Conservation (phyloP, 2,888 invertebrate species). For the Elegia similella region DNA sequence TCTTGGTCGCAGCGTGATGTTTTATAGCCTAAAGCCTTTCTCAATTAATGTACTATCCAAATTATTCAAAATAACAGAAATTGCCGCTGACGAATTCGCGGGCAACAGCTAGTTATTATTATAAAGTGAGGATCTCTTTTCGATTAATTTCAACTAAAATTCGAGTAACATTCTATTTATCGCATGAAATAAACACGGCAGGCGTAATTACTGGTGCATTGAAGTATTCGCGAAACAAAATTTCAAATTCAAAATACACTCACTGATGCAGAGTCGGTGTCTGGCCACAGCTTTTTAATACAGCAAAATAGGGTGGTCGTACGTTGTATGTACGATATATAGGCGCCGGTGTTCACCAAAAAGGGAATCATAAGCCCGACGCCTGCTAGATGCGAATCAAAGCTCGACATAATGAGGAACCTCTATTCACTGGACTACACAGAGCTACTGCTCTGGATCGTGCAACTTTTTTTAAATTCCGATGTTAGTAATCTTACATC, state of each 20-base stretch:
- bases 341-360: constrained; percentile 54
- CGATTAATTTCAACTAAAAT: neutral
- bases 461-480: too few relatives aligned
- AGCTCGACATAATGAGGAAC: constrained; percentile 64
- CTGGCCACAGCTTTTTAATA: constrained; percentile 79
- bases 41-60: too few relatives aligned
- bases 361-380: constrained; percentile 64
- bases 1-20: too few relatives aligned
- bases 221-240: constrained; percentile 64
- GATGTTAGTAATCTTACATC: too few relatives aligned
- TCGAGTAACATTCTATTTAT: neutral
- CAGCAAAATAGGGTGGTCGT: constrained; percentile 67
- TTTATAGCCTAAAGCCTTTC: too few relatives aligned
- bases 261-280: constrained; percentile 49
- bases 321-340: constrained; percentile 44
- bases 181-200: neutral
- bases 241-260: constrained; percentile 67
- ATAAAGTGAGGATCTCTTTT: too few relatives aligned
- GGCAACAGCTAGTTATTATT: too few relatives aligned
- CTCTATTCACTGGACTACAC: constrained; percentile 50
- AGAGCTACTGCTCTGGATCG: constrained; percentile 37
- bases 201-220: constrained; percentile 46
- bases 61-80: too few relatives aligned
- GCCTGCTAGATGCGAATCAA: constrained; percentile 62
- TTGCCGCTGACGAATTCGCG: too few relatives aligned